These are phyloP conservation scores for Ophraella communa DNA, from an alignment of 2,888 invertebrate species.

Conservation along the genomic window DNA sequence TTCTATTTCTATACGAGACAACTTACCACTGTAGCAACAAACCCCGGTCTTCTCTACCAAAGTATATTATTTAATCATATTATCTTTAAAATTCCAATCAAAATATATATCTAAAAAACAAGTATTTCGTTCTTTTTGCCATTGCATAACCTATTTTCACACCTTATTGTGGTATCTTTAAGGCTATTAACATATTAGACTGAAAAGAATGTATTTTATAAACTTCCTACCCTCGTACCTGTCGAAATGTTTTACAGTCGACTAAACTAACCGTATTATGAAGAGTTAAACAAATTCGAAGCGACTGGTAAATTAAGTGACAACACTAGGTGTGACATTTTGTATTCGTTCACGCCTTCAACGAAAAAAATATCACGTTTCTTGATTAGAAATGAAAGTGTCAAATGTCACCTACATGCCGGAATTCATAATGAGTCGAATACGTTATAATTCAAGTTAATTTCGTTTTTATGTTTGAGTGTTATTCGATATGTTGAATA, in stretches of 20 bases:
- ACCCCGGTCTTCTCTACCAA: too few relatives aligned
- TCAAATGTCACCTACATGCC: slow-evolving; percentile 30
- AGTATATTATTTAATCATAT: too few relatives aligned
- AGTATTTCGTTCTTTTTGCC: too few relatives aligned
- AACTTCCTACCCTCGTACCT: background rate
- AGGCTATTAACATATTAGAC: too few relatives aligned
- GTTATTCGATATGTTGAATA: slow-evolving; percentile 12
- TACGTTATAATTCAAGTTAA: slow-evolving; percentile 9
- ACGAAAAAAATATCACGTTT: slow-evolving; percentile 32
- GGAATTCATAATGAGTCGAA: slow-evolving; percentile 26
- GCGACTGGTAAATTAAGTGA: slow-evolving; percentile 35
- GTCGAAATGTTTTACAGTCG: background rate
- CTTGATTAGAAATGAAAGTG: slow-evolving; percentile 27
- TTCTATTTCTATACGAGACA: too few relatives aligned
- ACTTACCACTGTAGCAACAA: too few relatives aligned
- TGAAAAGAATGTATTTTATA: too few relatives aligned
- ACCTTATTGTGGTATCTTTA: too few relatives aligned
- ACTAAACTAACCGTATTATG: slow-evolving; percentile 1
- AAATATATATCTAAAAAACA: too few relatives aligned
- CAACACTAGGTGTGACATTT: slow-evolving; percentile 34
- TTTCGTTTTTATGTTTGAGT: slow-evolving; percentile 10
- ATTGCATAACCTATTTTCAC: too few relatives aligned
- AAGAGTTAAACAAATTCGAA: slow-evolving; percentile 24
- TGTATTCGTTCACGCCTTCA: slow-evolving; percentile 35
- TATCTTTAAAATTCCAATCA: too few relatives aligned